Percentiles rank a stretch among this genome's conserved stretches.
These are phyloP conservation scores for Phasianus colchicus DNA, from an alignment of 2,113 vertebrate species.

Conservation along the genomic window DNA sequence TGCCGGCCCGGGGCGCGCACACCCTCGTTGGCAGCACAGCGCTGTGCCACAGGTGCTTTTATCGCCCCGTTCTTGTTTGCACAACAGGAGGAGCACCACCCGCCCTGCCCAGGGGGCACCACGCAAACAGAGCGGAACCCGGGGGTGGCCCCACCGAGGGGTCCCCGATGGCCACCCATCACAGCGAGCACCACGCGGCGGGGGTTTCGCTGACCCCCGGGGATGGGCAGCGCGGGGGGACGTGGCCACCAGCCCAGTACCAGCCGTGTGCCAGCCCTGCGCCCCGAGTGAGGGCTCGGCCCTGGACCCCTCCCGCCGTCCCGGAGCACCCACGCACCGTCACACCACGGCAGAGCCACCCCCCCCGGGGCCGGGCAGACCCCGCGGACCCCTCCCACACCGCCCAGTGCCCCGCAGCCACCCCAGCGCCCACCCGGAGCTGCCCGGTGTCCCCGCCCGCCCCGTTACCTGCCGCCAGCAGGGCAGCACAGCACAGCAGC, in stretches of 20 bases:
- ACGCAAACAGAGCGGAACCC: background rate
- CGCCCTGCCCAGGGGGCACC: background rate
- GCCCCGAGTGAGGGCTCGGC: background rate
- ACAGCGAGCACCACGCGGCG: background rate
- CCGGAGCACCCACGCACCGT: background rate
- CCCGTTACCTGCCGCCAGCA: constrained; percentile 23
- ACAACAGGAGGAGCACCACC: constrained; percentile 5
- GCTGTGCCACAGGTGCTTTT: background rate
- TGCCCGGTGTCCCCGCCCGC: no score
- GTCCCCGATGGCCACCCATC: background rate
- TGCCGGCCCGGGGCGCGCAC: background rate
- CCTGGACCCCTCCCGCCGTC: background rate
- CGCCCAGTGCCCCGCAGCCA: no score
- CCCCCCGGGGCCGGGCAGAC: background rate
- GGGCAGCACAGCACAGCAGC: constrained; percentile 5
- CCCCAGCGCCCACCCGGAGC: background rate
- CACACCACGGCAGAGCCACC: no score
- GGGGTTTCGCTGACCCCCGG: background rate
- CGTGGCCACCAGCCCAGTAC: background rate
- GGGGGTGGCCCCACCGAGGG: background rate
- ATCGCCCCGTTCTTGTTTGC: constrained; percentile 17
- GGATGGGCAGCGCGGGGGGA: background rate
- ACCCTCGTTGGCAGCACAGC: no score
- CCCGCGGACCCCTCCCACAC: background rate
- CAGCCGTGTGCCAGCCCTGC: accelerated